These are phyloP conservation scores for Drosophila athabasca DNA, from an alignment of 1,140 invertebrate species.

Conservation along the genomic window DNA sequence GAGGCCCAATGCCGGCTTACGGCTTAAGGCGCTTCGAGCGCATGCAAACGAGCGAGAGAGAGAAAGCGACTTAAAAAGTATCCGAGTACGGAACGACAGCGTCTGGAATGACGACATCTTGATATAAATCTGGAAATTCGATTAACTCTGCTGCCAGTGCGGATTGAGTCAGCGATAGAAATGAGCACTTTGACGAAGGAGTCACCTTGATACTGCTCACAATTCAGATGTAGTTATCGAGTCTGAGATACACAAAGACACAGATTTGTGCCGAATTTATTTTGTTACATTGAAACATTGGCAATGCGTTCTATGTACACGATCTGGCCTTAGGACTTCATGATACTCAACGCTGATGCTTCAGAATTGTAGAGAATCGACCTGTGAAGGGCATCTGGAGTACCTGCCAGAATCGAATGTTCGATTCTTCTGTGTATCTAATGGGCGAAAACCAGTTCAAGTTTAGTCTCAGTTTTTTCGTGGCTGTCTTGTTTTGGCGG, in stretches of 20 bases:
- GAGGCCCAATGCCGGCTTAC: conserved; percentile 14
- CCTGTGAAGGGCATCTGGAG: too few species aligned
- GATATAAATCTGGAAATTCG: conserved; percentile 58
- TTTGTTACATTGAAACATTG: too few species aligned
- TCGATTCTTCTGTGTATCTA: not conserved
- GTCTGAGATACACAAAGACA: conserved; percentile 7
- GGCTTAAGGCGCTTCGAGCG: not conserved
- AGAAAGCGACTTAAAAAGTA: conserved; percentile 2
- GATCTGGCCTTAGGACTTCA: too few species aligned
- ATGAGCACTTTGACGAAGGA: conserved; percentile 1
- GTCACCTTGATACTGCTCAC: conserved; percentile 27
- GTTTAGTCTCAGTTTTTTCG: conserved; percentile 26
- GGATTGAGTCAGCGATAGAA: not conserved
- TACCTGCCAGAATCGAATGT: not conserved
- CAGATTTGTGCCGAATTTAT: too few species aligned
- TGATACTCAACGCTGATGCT: too few species aligned
- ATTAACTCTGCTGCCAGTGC: conserved; percentile 30
- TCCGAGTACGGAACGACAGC: conserved; percentile 2
- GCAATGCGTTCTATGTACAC: too few species aligned
- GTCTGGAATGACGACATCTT: conserved; percentile 38
- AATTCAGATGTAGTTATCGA: not conserved
- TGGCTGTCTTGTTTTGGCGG: conserved; percentile 61
- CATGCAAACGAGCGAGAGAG: conserved; percentile 5
- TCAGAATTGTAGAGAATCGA: too few species aligned
- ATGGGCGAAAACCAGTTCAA: conserved; percentile 58